Evolutionary conservation across 2,888 invertebrate species (phyloP), one percentile per base, ranked within the genome.

Genomic region (Xiphydria camelus): DNA sequence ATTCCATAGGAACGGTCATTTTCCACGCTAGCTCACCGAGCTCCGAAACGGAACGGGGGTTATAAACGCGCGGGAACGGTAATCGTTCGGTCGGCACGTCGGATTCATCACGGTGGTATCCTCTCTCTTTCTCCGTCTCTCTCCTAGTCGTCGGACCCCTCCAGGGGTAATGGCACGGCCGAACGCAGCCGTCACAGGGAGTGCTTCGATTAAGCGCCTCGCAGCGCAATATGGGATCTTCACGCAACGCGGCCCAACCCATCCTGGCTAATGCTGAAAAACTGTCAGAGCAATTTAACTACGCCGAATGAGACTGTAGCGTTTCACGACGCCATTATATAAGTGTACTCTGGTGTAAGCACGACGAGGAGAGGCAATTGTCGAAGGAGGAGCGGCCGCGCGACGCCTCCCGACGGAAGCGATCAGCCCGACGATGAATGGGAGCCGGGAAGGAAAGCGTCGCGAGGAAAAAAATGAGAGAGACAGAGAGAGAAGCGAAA

Each of bases 171-270:
- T n/a, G n/a, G n/a, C n/a, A n/a, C n/a, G n/a, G 43, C 52, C 55
- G 52, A 59, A 53, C 52, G 45, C 52, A 40, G 45, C 51, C 63
- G 64, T 64, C 60, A 64, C 64, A 61, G 58, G 58, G 60, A 56
- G 57, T 58, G 54, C 57, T 45, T 53, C 57, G 57, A 56, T 61
- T 61, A 59, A 61, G 53, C 57, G 58, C 35, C 49, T 46, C 38
- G 18, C 44, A 43, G 22, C 40, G 45, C 47, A 55, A 56, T 52
- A 53, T 52, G 56, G 56, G 56, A 58, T 55, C 54, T 53, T 49
- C 36, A 47, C 47, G 59, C 57, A 52, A 54, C 42, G 34, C 45
- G 45, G 29, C 55, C 59, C 59, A 58, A 55, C 45, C 62, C 61
- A 57, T 56, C 58, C 53, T 57, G 58, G 57, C 51, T 53, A 48